phyloP scores from a whole-genome alignment of 1,140 invertebrate genomes.

The Carposina sasakii region DNA sequence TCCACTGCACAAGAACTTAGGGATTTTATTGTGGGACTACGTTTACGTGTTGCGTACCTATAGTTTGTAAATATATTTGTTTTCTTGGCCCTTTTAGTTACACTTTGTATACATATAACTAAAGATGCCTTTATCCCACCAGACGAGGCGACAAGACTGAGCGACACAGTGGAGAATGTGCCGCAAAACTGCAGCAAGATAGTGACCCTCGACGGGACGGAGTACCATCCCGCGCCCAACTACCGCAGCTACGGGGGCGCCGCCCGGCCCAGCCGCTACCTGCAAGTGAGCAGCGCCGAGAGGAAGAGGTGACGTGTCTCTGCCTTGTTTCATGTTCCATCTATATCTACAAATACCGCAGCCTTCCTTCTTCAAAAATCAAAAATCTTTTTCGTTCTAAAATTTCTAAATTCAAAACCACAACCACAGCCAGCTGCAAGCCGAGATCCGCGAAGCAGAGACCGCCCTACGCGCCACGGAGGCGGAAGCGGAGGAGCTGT shows the following conservation, averaged over 20 bases:
- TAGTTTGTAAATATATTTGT: too few species aligned
- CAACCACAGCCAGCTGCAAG: slow-evolving; percentile 34
- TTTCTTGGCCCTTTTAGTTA: too few species aligned
- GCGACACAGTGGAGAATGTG: slow-evolving; percentile 75
- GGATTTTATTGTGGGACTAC: too few species aligned
- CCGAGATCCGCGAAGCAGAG: slow-evolving; percentile 46
- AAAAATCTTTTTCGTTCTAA: not conserved
- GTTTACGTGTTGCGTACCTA: too few species aligned
- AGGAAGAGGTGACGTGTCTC: slow-evolving; percentile 66
- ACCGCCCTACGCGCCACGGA: slow-evolving; percentile 28
- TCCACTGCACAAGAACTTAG: too few species aligned
- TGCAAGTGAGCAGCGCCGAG: slow-evolving; percentile 78
- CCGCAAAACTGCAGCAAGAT: slow-evolving; percentile 78
- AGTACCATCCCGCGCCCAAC: slow-evolving; percentile 75
- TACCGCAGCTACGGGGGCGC: slow-evolving; percentile 78
- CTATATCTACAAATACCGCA: not conserved
- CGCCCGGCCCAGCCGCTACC: slow-evolving; percentile 62
- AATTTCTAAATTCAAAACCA: not conserved
- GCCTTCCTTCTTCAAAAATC: not conserved
- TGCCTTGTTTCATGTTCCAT: not conserved
- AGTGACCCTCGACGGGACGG: slow-evolving; percentile 75
- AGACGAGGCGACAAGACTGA: slow-evolving; percentile 76
- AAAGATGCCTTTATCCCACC: not conserved
- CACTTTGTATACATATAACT: too few species aligned
- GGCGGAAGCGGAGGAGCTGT: slow-evolving; percentile 30